Evolutionary conservation across 2,888 invertebrate species (phyloP).

Genomic region (Biston stratarius): DNA sequence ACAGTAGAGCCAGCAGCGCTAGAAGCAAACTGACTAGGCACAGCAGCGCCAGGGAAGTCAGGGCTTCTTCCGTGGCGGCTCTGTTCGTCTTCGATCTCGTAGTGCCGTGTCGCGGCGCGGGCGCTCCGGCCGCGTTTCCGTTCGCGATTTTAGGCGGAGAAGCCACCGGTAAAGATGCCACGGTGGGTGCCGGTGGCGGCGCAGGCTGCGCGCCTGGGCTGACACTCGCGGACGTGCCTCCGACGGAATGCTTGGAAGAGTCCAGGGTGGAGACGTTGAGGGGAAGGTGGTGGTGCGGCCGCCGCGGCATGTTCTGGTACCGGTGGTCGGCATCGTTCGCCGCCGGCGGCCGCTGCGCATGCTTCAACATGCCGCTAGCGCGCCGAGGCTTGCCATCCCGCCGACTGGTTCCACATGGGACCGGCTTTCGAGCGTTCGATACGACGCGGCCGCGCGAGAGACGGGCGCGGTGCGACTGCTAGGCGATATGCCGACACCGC

Average conservation of each 20-base stretch:
- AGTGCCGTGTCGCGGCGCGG: slow-evolving; percentile 62
- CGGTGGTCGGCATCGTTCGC: slow-evolving; percentile 84
- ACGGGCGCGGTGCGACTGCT: slow-evolving; percentile 49
- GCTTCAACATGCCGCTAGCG: slow-evolving; percentile 89
- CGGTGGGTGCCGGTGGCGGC: slow-evolving; percentile 57
- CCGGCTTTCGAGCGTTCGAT: slow-evolving; percentile 54
- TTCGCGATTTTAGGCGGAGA: slow-evolving; percentile 82
- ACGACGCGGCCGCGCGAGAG: slow-evolving; percentile 62
- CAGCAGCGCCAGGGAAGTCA: slow-evolving; percentile 94
- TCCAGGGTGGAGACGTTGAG: slow-evolving; percentile 89
- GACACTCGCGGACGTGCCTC: slow-evolving; percentile 85
- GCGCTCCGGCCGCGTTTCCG: slow-evolving; percentile 86
- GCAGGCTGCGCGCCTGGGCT: slow-evolving; percentile 84
- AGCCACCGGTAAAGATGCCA: slow-evolving; percentile 66
- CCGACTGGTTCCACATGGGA: slow-evolving; percentile 77
- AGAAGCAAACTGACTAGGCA: slow-evolving; percentile 94
- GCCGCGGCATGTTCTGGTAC: slow-evolving; percentile 86
- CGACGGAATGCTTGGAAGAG: slow-evolving; percentile 88
- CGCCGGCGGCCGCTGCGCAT: slow-evolving; percentile 88
- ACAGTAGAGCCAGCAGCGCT: slow-evolving; percentile 93
- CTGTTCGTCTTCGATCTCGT: slow-evolving; percentile 70
- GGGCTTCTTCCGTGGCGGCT: slow-evolving; percentile 88
- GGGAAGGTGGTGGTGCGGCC: slow-evolving; percentile 88
- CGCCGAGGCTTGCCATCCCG: slow-evolving; percentile 77
- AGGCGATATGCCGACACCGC: slow-evolving; percentile 29